Percentiles rank a stretch among this genome's conserved stretches.
Evolutionary conservation across 1,140 invertebrate genomes (phyloP).

Genomic region (Drosophila simulans): DNA sequence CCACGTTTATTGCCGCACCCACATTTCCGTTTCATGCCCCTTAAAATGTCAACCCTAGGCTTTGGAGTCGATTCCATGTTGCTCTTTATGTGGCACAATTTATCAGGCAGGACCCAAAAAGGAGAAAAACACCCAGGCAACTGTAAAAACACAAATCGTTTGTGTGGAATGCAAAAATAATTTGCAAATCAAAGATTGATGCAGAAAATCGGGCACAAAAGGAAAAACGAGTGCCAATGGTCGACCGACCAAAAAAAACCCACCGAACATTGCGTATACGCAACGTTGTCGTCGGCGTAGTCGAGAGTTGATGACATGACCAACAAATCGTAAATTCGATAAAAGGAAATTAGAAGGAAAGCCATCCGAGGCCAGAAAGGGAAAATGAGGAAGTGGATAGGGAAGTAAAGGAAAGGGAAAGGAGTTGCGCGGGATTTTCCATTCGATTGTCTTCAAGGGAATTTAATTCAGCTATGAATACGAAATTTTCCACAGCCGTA

Average conservation of each 20-base stretch:
- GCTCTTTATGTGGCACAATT: constrained; percentile 46
- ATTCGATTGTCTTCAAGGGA: constrained; percentile 45
- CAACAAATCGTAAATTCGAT: constrained; percentile 83
- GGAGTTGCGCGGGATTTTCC: constrained; percentile 23
- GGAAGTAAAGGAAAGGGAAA: constrained; percentile 29
- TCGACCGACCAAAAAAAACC: background rate
- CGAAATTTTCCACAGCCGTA: constrained; percentile 64
- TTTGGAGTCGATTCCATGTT: constrained; percentile 28
- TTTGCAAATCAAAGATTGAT: constrained; percentile 49
- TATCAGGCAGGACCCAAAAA: constrained; percentile 46
- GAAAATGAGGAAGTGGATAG: background rate
- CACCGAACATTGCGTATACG: constrained; percentile 31
- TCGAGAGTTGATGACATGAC: constrained; percentile 70
- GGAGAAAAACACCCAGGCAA: constrained; percentile 8
- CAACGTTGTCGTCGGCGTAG: constrained; percentile 29
- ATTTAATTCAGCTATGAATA: constrained; percentile 75
- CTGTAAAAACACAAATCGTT: constrained; percentile 69
- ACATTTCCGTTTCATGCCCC: constrained; percentile 15
- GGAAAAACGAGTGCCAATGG: constrained; percentile 38
- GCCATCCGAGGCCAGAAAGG: constrained; percentile 48
- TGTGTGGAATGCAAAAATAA: constrained; percentile 63
- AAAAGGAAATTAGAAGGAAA: constrained; percentile 80
- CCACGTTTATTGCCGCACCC: constrained; percentile 24
- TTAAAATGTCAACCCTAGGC: constrained; percentile 40
- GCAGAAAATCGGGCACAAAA: constrained; percentile 22